Evolutionary conservation across 2,113 vertebrate genomes (phyloP).

Genomic region (Hiodon tergisus): DNA sequence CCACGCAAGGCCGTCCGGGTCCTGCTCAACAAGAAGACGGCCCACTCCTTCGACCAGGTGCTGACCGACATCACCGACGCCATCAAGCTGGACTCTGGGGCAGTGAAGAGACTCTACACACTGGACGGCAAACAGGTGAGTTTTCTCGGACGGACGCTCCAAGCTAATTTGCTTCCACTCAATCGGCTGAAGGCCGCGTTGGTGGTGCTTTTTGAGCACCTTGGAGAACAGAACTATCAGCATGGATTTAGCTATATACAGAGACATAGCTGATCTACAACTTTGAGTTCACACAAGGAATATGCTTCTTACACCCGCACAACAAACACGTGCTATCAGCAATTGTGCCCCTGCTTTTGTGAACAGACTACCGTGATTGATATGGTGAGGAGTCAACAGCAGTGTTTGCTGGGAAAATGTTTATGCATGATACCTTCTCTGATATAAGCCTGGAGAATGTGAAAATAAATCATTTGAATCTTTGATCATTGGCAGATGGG

Average conservation of each 20-base stretch:
- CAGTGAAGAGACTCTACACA: constrained; percentile 89
- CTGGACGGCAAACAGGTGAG: constrained; percentile 94
- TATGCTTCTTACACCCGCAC: too few relatives aligned
- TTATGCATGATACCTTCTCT: too few relatives aligned
- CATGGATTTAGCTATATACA: neutral
- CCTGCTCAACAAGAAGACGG: constrained; percentile 96
- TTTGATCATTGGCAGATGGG: neutral
- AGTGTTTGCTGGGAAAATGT: too few relatives aligned
- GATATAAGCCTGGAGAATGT: too few relatives aligned
- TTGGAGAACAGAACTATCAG: neutral
- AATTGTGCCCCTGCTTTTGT: too few relatives aligned
- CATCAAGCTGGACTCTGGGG: constrained; percentile 93
- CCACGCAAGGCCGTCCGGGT: constrained; percentile 93
- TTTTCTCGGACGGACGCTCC: neutral
- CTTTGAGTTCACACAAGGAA: too few relatives aligned
- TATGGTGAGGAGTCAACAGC: too few relatives aligned
- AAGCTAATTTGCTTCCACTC: neutral
- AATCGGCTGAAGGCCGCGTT: neutral
- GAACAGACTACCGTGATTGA: too few relatives aligned
- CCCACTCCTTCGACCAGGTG: constrained; percentile 95
- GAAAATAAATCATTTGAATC: too few relatives aligned
- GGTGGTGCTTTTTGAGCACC: neutral
- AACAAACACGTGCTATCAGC: too few relatives aligned
- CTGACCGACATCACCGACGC: constrained; percentile 95
- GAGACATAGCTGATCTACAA: too few relatives aligned